Percentiles rank a stretch among this genome's conserved stretches.
These are phyloP conservation scores for Thamnophis elegans DNA, from an alignment of 2,797 vertebrate genomes.

Conservation along the genomic window DNA sequence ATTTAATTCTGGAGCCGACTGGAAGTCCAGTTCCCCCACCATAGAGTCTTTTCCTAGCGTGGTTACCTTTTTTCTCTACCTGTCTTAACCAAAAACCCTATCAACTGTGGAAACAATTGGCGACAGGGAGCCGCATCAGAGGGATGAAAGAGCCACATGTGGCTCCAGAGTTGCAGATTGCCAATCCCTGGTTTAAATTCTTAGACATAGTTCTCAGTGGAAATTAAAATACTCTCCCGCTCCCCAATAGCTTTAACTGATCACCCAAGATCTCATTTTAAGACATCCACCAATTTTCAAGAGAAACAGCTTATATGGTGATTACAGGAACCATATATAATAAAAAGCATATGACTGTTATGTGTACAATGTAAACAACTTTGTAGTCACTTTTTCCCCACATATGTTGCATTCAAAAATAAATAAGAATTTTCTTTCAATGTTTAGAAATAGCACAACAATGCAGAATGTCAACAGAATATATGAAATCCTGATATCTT, in stretches of 20 bases:
- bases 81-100: too few relatives aligned
- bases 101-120: too few relatives aligned
- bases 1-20: too few relatives aligned
- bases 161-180: too few relatives aligned
- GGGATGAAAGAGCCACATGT: too few relatives aligned
- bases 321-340: background rate
- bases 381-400: background rate
- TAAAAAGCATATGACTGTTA: background rate
- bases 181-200: background rate
- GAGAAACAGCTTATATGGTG: background rate
- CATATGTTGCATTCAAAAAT: background rate
- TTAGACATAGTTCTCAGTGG: background rate
- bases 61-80: too few relatives aligned
- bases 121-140: too few relatives aligned
- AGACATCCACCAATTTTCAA: background rate
- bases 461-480: background rate
- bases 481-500: background rate
- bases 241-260: background rate
- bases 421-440: background rate
- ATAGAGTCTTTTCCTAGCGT: too few relatives aligned
- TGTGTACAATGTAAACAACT: background rate
- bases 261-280: background rate
- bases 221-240: background rate
- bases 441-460: background rate
- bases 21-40: too few relatives aligned